phyloP scores from a whole-genome alignment of 2,888 invertebrate genomes.

The Trichopoda pennipes region DNA sequence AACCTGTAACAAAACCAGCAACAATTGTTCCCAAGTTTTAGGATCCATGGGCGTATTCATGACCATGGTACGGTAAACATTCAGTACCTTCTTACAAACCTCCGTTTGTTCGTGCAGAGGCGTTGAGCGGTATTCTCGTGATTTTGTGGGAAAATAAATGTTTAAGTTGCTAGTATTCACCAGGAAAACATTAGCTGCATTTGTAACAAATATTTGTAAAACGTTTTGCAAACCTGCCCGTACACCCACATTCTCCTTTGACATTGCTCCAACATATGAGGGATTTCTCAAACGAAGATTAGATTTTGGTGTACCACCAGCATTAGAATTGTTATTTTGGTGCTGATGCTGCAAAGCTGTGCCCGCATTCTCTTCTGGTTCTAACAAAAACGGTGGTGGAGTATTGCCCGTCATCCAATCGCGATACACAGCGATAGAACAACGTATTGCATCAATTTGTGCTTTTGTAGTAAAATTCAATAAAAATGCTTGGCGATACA shows the following conservation, averaged over 20 bases:
- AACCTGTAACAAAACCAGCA: conserved; percentile 93
- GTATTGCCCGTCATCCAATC: conserved; percentile 95
- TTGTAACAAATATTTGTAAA: conserved; percentile 89
- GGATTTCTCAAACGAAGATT: conserved; percentile 87
- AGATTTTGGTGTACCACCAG: conserved; percentile 81
- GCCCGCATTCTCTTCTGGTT: conserved; percentile 82
- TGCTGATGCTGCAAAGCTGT: conserved; percentile 45
- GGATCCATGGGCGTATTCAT: conserved; percentile 97
- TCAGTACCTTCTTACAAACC: conserved; percentile 96
- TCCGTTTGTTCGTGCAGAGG: conserved; percentile 96
- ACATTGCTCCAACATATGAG: conserved; percentile 92
- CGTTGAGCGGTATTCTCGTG: conserved; percentile 84
- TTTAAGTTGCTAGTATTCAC: conserved; percentile 82
- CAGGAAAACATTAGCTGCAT: conserved; percentile 96
- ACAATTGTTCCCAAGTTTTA: conserved; percentile 94
- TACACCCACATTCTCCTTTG: conserved; percentile 89
- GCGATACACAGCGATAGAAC: conserved; percentile 95
- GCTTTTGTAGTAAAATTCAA: conserved; percentile 87
- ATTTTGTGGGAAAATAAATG: conserved; percentile 83
- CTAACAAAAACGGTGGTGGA: conserved; percentile 90
- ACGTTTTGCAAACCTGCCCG: conserved; percentile 89
- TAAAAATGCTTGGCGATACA: conserved; percentile 95
- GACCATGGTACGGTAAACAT: conserved; percentile 97
- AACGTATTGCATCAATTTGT: conserved; percentile 92
- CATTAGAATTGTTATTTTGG: conserved; percentile 76